A percentile compares a stretch with the other conserved stretches of the same genome.
Conservation (phyloP, 2,888 invertebrate species). For the Adineta ricciae region DNA sequence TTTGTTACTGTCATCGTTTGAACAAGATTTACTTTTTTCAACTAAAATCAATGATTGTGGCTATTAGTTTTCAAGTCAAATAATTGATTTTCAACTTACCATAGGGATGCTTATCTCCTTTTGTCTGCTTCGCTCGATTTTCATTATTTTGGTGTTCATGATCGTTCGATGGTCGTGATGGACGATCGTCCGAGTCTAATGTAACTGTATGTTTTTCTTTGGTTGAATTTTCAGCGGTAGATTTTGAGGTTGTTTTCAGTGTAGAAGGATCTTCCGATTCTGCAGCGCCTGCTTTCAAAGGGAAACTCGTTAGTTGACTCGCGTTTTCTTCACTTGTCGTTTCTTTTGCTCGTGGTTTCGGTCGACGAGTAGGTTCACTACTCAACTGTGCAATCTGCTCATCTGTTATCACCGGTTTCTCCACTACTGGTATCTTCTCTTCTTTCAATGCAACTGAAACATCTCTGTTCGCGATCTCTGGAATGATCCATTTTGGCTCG, state of each 20-base stretch:
- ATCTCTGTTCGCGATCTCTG: neutral
- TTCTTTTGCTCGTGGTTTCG: neutral
- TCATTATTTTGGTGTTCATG: neutral
- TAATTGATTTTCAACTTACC: too few relatives aligned
- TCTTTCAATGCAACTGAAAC: neutral
- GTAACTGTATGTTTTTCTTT: too few relatives aligned
- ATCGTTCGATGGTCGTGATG: neutral
- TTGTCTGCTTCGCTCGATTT: neutral
- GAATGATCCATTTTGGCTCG: neutral
- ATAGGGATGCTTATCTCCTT: neutral
- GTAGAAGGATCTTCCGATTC: neutral
- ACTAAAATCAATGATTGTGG: too few relatives aligned
- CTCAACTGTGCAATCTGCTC: neutral
- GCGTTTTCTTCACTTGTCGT: neutral
- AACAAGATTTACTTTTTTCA: neutral
- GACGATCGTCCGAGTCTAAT: neutral
- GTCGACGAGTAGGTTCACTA: neutral
- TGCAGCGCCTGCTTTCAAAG: neutral
- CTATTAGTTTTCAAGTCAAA: too few relatives aligned
- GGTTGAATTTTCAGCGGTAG: too few relatives aligned
- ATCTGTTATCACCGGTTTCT: neutral
- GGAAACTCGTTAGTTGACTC: neutral
- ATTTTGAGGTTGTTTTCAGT: neutral
- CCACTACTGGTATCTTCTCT: neutral
- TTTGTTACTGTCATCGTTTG: neutral